Evolutionary conservation across 2,797 vertebrate genomes (phyloP), one percentile per base, ranked within the genome.

Genomic region (Echiichthys vipera): DNA sequence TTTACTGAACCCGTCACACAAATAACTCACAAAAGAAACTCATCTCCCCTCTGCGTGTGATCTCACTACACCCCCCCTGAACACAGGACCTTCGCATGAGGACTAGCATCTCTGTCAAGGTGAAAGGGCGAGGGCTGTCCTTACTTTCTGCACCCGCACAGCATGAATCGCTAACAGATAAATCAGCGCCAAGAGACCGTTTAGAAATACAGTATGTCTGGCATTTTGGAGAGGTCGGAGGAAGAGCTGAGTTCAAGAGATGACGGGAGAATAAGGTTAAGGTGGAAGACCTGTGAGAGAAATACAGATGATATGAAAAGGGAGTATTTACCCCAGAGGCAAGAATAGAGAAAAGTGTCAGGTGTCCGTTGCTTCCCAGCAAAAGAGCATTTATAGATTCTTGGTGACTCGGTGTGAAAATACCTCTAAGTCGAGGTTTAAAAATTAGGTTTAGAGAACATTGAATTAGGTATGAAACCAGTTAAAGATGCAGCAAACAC

Each of bases 161-260:
- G 59, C 61, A 67, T 24, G 53, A 84, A 81, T 72, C 15, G 15
- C 30, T 47, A 51, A 70, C 36, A 29, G 8, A 79, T 40, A 22
- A 69, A 72, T 50, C 43, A 11, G 54, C 58, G 50, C 39, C 55
- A 51, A 66, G 49, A 75, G 30, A 53, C 27, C 5, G 10, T 32
- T 61, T 61, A 71, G 58, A 71, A 59, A 57, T 36, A 65, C 49
- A 46, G 29, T 20, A 0, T 12, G 39, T 54, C 40, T 77, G 85
- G 47, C 66, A 66, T 82, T 78, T 74, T 59, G 39, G 25, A 79
- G 72, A 71, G 56, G 77, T 73, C 4, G 2, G 55, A 22, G 37
- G 46, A 53, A 43, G 55, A 57, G 42, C 24, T 13, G 66, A 24
- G 55, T 54, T 72, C 53, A 47, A 9, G 18, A 34, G 49, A 51